A percentile compares a stretch with the other conserved stretches of the same genome.
Evolutionary conservation across 2,797 vertebrate species (phyloP).

Genomic region (Mormyrus proboscirostris): DNA sequence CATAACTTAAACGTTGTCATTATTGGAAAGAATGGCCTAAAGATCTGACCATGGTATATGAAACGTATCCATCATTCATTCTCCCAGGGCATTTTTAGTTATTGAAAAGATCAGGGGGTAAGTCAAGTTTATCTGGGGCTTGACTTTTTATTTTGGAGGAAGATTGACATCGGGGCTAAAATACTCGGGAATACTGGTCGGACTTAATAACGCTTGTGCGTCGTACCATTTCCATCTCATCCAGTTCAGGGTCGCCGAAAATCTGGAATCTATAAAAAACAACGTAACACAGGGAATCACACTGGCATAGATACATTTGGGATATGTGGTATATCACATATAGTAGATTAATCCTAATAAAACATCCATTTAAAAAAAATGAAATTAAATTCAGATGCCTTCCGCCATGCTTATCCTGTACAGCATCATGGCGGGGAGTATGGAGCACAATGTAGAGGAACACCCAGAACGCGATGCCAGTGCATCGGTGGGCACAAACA

Average conservation of each 20-base stretch:
- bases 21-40: neutral
- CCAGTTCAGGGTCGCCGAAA: neutral
- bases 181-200: neutral
- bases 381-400: neutral
- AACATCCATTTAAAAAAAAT: neutral
- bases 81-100: neutral
- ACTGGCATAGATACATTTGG: neutral
- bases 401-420: neutral
- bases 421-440: neutral
- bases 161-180: neutral
- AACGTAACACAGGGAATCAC: neutral
- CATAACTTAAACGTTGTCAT: neutral
- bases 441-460: neutral
- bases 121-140: neutral
- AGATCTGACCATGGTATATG: neutral
- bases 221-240: neutral
- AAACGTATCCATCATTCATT: neutral
- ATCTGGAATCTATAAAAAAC: neutral
- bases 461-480: neutral
- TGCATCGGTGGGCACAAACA: neutral
- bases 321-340: neutral
- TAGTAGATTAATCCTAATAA: neutral
- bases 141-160: neutral
- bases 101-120: neutral
- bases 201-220: neutral